Evolutionary conservation across 2,113 vertebrate species (phyloP), one percentile per base, ranked within the genome.

Genomic region (Protomyctophum bolini): DNA sequence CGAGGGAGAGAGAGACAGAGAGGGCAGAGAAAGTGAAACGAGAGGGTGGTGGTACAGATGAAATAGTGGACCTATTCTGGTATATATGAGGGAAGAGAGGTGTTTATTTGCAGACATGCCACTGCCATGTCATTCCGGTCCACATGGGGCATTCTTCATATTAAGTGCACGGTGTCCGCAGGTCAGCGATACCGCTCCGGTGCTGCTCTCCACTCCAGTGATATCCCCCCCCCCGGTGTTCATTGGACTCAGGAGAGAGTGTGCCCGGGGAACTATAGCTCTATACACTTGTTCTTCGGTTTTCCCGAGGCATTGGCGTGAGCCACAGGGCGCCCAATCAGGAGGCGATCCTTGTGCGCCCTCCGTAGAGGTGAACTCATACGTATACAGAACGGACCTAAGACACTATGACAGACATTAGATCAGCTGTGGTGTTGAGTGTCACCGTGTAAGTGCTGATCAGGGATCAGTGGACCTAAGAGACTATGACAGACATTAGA

Each of bases 71-170:
- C 60, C 46, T 51, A 6, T 58, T 69, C 64, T 45, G 7, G 47
- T 8, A 14, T 41, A 41, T 41, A 51, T 63, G 66, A 80, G 64
- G 48, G 59, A 68, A 80, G 45, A 58, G 46, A 74, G 63, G 46
- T 76, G 64, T 79, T 77, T 75, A 56, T 90, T 90, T 88, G 87
- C 89, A 92, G 91, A 86, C 89, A 84, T 73, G 29, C 77, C 79
- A 83, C 75, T 76, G 83, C 89, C 91, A 91, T 66, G 58, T 61
- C 83, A 75, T 75, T 75, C 63, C 28, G 59, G 82, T 79, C 80
- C 61, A 81, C 56, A 63, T 58, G 73, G 80, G 67, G 72, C 79
- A 81, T 91, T 91, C 89, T 91, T 92, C 86, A 88, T 84, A 47
- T 85, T 79, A 75, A 86, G 80, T 82, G 72, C 73, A 68, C 80